These are phyloP conservation scores for Varecia variegata DNA, from an alignment of 2,797 vertebrate species.

Conservation along the genomic window DNA sequence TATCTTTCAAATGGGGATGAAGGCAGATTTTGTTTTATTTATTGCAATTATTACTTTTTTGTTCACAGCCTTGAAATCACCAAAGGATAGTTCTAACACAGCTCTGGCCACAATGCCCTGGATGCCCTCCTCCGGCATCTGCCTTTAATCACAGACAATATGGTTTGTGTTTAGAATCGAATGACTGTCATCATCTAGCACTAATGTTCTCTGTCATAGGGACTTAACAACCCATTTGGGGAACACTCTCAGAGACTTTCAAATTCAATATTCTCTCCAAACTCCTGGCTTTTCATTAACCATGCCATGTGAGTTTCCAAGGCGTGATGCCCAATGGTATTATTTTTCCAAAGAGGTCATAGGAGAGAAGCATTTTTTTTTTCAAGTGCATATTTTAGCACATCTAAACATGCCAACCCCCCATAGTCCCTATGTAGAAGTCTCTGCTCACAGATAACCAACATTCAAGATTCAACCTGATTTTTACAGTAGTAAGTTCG, in stretches of 20 bases:
- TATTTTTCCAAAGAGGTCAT: slow-evolving; percentile 70
- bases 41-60: slow-evolving; percentile 51
- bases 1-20: not conserved
- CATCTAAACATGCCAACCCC: slow-evolving; percentile 27
- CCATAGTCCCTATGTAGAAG: not conserved
- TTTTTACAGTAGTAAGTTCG: slow-evolving; percentile 69
- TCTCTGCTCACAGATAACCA: slow-evolving; percentile 46
- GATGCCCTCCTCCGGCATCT: slow-evolving; percentile 64
- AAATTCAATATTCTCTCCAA: slow-evolving; percentile 76
- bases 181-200: slow-evolving; percentile 67
- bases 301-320: slow-evolving; percentile 62
- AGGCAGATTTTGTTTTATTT: slow-evolving; percentile 38
- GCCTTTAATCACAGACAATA: slow-evolving; percentile 73
- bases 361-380: not conserved
- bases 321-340: slow-evolving; percentile 59
- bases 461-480: slow-evolving; percentile 51
- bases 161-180: slow-evolving; percentile 72
- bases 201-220: slow-evolving; percentile 71
- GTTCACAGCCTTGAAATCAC: slow-evolving; percentile 32
- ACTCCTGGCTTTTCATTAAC: slow-evolving; percentile 74
- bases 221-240: slow-evolving; percentile 77
- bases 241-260: slow-evolving; percentile 71
- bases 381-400: slow-evolving; percentile 52
- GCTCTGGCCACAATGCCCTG: slow-evolving; percentile 46
- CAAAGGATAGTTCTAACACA: slow-evolving; percentile 7